These are phyloP conservation scores for Coremacera marginata DNA, from an alignment of 2,888 invertebrate species.

Conservation along the genomic window DNA sequence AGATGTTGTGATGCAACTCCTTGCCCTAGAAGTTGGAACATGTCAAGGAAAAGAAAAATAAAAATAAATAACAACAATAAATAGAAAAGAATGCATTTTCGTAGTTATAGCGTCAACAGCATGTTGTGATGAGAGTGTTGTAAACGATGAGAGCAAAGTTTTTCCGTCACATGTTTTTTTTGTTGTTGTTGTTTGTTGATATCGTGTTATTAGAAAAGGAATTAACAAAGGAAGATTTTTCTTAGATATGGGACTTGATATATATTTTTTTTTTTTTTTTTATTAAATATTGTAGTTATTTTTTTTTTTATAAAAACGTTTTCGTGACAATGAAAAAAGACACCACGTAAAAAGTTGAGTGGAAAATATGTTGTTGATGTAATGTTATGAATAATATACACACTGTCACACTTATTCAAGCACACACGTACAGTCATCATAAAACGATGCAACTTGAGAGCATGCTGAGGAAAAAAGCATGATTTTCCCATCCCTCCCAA, in stretches of 20 bases:
- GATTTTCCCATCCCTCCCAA: no score
- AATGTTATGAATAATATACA: slow-evolving; percentile 33
- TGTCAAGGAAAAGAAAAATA: neutral
- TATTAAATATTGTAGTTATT: neutral
- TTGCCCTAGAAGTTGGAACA: slow-evolving; percentile 73
- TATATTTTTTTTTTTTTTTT: neutral
- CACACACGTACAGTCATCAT: neutral
- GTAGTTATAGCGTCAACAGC: neutral
- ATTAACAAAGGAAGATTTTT: neutral
- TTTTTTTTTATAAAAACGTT: neutral
- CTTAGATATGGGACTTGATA: neutral
- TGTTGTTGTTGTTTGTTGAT: neutral
- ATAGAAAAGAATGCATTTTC: neutral
- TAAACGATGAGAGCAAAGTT: neutral
- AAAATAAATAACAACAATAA: neutral
- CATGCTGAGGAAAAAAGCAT: no score
- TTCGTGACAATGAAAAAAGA: slow-evolving; percentile 20
- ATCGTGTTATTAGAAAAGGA: neutral
- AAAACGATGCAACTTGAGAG: slow-evolving; percentile 8
- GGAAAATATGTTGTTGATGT: slow-evolving; percentile 33
- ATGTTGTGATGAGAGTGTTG: neutral
- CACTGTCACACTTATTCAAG: neutral
- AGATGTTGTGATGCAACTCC: slow-evolving; percentile 86
- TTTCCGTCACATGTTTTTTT: neutral
- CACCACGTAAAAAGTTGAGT: slow-evolving; percentile 26